A percentile compares a stretch with the other conserved stretches of the same genome.
Conservation (phyloP, 2,888 invertebrate genomes). For the Lithosia quadra region DNA sequence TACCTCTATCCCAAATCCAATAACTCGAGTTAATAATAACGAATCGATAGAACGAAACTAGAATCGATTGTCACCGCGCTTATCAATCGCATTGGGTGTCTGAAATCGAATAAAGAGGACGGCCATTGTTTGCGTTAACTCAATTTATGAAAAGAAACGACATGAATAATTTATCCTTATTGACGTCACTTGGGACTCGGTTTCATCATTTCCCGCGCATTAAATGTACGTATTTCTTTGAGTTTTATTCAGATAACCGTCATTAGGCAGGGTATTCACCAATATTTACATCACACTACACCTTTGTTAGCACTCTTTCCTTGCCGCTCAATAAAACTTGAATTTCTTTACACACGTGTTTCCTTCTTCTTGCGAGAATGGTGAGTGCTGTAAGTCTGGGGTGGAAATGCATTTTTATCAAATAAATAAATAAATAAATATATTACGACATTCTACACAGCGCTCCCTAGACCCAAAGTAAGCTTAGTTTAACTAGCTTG, state of each 20-base stretch:
- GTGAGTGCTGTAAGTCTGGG: background rate
- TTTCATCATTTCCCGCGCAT: constrained; percentile 16
- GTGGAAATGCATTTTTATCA: too few relatives aligned
- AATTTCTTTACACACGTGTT: background rate
- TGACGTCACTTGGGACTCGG: constrained; percentile 30
- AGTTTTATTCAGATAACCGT: constrained; percentile 17
- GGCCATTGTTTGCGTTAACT: constrained; percentile 51
- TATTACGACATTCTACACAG: too few relatives aligned
- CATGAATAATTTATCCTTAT: constrained; percentile 54
- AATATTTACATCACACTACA: background rate
- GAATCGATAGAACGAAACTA: constrained; percentile 29
- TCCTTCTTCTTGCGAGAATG: background rate
- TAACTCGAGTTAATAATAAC: constrained; percentile 26
- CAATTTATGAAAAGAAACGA: constrained; percentile 53
- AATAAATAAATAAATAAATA: too few relatives aligned
- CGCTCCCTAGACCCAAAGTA: too few relatives aligned
- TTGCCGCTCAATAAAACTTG: background rate
- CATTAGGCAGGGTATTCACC: constrained; percentile 5
- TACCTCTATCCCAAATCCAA: background rate
- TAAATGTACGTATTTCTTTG: constrained; percentile 22
- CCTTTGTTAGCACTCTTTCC: background rate
- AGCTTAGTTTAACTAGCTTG: too few relatives aligned
- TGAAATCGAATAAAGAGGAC: constrained; percentile 48
- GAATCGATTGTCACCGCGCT: constrained; percentile 42
- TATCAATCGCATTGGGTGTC: constrained; percentile 36